Evolutionary conservation across 2,113 vertebrate species (phyloP).

Genomic region (Aleadryas rufinucha): DNA sequence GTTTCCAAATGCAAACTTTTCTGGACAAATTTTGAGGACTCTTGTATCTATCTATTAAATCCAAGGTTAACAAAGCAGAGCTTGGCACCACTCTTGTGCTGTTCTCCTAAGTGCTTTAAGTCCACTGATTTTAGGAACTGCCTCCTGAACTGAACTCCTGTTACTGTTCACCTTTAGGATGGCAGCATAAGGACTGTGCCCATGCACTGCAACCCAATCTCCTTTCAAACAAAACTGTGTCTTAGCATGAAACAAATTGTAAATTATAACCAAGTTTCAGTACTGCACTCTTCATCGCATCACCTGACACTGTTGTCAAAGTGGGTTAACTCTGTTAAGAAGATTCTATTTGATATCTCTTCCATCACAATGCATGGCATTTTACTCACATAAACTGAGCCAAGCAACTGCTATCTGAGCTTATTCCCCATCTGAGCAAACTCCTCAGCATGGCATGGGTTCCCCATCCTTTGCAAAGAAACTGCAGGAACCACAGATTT

Average conservation of each 20-base stretch:
- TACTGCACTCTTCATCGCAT: not conserved
- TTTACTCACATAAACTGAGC: not conserved
- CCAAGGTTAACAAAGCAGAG: not conserved
- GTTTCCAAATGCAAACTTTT: not conserved
- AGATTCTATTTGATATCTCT: not conserved
- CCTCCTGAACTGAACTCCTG: not conserved
- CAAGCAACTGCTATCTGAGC: not conserved
- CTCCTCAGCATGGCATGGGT: not conserved
- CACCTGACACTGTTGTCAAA: not conserved
- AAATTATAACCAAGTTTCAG: not conserved
- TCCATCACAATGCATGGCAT: not conserved
- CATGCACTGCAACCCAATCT: rapidly evolving
- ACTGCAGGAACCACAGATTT: not conserved
- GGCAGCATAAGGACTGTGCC: not conserved
- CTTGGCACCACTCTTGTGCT: not conserved
- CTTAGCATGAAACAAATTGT: not conserved
- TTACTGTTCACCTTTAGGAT: not conserved
- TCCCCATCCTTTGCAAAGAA: not conserved
- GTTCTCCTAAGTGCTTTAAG: rapidly evolving
- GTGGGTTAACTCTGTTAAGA: not conserved
- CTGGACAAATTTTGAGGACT: not conserved
- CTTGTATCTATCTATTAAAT: not conserved
- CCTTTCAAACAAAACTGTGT: not conserved
- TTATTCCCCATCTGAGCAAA: not conserved
- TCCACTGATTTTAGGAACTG: not conserved